Evolutionary conservation across 2,113 vertebrate genomes (phyloP).

Genomic region (Uropsilus gracilis): DNA sequence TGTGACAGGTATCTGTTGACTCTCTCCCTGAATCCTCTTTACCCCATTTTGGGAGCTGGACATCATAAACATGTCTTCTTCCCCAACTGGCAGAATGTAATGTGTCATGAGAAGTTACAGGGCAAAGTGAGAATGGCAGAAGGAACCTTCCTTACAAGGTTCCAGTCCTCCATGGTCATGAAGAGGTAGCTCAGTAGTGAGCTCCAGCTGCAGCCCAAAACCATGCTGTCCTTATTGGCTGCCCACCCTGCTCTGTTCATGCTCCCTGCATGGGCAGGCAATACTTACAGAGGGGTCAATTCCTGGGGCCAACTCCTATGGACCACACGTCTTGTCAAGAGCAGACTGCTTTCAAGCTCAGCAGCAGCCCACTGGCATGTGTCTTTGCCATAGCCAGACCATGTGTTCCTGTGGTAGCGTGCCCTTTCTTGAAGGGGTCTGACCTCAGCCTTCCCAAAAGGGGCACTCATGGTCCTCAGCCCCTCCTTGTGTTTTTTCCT

Average conservation of each 20-base stretch:
- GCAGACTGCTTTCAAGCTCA: neutral
- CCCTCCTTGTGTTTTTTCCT: neutral
- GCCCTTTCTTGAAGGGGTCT: neutral
- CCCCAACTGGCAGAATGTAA: neutral
- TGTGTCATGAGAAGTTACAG: neutral
- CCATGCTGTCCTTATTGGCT: fast-evolving
- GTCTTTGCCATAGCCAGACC: neutral
- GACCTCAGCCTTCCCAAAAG: neutral
- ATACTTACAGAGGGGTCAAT: neutral
- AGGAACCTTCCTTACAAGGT: neutral
- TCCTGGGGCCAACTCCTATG: neutral
- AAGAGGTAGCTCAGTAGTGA: neutral
- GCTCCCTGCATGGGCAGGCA: too few relatives aligned
- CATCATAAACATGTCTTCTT: neutral
- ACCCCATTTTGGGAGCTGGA: neutral
- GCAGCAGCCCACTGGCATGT: neutral
- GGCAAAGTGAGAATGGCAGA: neutral
- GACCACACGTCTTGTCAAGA: neutral
- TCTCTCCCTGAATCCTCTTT: neutral
- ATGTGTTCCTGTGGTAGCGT: too few relatives aligned
- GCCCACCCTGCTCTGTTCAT: neutral
- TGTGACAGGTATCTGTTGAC: neutral
- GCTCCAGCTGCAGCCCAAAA: neutral
- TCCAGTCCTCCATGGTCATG: neutral
- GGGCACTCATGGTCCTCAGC: neutral